Evolutionary conservation across 2,113 vertebrate species (phyloP).

Genomic region (Rhinichthys klamathensis): DNA sequence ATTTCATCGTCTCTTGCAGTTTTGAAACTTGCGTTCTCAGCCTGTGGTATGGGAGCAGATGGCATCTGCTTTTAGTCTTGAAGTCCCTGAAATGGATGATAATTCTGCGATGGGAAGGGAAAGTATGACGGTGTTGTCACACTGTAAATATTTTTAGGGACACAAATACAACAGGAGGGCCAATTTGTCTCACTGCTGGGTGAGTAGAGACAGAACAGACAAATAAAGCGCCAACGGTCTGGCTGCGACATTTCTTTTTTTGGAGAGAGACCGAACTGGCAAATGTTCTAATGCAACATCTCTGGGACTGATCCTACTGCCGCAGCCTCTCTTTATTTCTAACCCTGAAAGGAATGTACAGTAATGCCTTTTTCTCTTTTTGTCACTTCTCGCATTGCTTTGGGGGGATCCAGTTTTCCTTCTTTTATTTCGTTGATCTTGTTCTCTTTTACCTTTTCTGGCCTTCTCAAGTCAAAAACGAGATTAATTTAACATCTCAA

Average conservation of each 20-base stretch:
- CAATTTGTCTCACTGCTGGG: slow-evolving; percentile 34
- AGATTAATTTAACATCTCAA: slow-evolving; percentile 53
- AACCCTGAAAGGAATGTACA: slow-evolving; percentile 45
- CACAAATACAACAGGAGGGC: slow-evolving; percentile 28
- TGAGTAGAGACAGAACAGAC: slow-evolving; percentile 10
- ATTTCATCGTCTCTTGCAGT: neutral
- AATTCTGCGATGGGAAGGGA: slow-evolving; percentile 50
- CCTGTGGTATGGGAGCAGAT: slow-evolving; percentile 41
- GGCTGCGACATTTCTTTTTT: slow-evolving; percentile 13
- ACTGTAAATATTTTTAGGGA: slow-evolving; percentile 68
- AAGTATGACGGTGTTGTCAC: slow-evolving; percentile 61
- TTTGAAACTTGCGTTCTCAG: slow-evolving; percentile 11
- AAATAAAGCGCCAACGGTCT: slow-evolving; percentile 24
- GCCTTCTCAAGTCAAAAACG: slow-evolving; percentile 7
- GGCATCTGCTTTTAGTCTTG: slow-evolving; percentile 31
- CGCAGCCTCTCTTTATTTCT: slow-evolving; percentile 24
- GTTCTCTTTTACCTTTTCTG: slow-evolving; percentile 14
- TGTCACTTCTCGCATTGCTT: slow-evolving; percentile 42
- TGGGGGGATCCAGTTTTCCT: slow-evolving; percentile 12
- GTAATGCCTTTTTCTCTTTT: slow-evolving; percentile 29
- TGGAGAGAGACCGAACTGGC: slow-evolving; percentile 30
- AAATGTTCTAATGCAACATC: slow-evolving; percentile 41
- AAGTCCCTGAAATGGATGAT: slow-evolving; percentile 42
- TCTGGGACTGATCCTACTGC: slow-evolving; percentile 42
- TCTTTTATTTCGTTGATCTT: slow-evolving; percentile 16